Percentiles rank a stretch among this genome's conserved stretches.
phyloP scores from a whole-genome alignment of 2,888 invertebrate species.

The Aporophyla nigra region DNA sequence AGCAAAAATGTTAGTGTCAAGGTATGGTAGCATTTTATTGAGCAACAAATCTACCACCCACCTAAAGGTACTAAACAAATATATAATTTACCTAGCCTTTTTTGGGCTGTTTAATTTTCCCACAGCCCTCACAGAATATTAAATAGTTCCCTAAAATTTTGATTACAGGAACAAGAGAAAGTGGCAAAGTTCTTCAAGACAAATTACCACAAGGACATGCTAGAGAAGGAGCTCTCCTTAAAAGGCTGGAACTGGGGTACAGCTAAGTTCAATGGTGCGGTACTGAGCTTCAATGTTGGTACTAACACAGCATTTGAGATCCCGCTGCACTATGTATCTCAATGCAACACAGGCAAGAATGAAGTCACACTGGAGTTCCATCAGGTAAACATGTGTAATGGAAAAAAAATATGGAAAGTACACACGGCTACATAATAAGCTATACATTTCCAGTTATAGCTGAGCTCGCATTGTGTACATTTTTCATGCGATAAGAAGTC shows the following conservation, averaged over 20 bases:
- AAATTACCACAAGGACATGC: slow-evolving; percentile 96
- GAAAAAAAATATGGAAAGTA: background rate
- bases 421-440: too few relatives aligned
- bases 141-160: background rate
- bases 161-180: slow-evolving; percentile 96
- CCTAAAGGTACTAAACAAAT: background rate
- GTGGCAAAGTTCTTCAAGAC: slow-evolving; percentile 96
- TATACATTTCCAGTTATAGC: too few relatives aligned
- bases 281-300: slow-evolving; percentile 96
- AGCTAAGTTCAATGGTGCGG: slow-evolving; percentile 97
- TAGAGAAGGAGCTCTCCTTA: slow-evolving; percentile 97
- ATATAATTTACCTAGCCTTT: background rate
- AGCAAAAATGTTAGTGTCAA: background rate
- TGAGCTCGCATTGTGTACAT: too few relatives aligned
- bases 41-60: background rate
- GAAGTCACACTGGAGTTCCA: slow-evolving; percentile 99
- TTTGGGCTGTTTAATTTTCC: background rate
- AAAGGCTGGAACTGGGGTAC: slow-evolving; percentile 99
- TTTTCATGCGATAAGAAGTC: too few relatives aligned
- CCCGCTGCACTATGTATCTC: slow-evolving; percentile 98
- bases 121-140: background rate
- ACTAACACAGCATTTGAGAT: slow-evolving; percentile 98
- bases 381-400: slow-evolving; percentile 91
- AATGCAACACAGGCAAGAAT: slow-evolving; percentile 98
- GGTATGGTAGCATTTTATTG: background rate